Evolutionary conservation across 2,113 vertebrate species (phyloP).

Genomic region (Phrynosoma platyrhinos): DNA sequence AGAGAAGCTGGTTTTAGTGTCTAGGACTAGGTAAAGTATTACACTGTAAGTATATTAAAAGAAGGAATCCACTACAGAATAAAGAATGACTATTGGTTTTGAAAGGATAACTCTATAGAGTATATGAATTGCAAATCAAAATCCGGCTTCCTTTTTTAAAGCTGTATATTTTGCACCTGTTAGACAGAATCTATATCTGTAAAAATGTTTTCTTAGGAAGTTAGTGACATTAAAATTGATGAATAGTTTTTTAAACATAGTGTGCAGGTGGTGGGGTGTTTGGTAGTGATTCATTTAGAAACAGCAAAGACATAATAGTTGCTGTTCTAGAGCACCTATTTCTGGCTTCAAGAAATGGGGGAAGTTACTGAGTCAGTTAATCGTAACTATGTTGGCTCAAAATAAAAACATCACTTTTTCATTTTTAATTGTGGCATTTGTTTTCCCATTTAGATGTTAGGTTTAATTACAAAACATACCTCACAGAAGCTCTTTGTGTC

Average conservation of each 20-base stretch:
- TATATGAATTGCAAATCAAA: neutral
- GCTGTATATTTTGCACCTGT: neutral
- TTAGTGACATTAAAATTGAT: conserved; percentile 32
- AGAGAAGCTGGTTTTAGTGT: neutral
- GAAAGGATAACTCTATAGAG: neutral
- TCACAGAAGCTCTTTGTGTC: conserved; percentile 27
- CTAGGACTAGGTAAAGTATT: neutral
- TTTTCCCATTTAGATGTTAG: conserved; percentile 57
- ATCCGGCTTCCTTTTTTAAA: neutral
- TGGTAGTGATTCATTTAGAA: conserved; percentile 70
- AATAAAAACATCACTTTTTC: conserved; percentile 63
- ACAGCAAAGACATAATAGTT: conserved; percentile 66
- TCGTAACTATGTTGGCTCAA: conserved; percentile 61
- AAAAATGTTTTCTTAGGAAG: conserved; percentile 34
- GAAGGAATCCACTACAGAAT: neutral
- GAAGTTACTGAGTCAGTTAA: conserved; percentile 45
- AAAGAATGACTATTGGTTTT: neutral
- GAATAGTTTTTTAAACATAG: conserved; percentile 63
- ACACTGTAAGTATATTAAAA: neutral
- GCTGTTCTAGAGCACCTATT: conserved; percentile 58
- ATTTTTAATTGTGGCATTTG: conserved; percentile 74
- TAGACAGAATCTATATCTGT: no score
- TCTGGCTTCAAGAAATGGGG: conserved; percentile 33
- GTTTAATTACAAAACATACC: conserved; percentile 50
- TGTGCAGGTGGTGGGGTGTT: conserved; percentile 42